These are phyloP conservation scores for Thereva unica DNA, from an alignment of 2,888 invertebrate genomes.

Conservation along the genomic window DNA sequence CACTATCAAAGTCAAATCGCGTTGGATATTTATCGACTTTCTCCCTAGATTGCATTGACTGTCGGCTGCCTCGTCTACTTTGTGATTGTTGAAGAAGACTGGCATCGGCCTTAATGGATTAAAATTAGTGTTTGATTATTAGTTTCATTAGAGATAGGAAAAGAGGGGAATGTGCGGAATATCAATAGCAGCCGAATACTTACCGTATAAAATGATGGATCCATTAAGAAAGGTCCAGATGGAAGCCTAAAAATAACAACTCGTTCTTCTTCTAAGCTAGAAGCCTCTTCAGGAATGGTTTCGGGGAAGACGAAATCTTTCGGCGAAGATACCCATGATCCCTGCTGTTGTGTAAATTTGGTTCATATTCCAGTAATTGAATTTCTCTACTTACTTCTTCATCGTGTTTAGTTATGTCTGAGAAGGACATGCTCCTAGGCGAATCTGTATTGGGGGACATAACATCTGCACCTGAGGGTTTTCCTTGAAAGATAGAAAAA, in stretches of 20 bases:
- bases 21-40: slow-evolving; percentile 51
- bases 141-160: too few relatives aligned
- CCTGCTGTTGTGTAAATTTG: slow-evolving; percentile 54
- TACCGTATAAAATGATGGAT: slow-evolving; percentile 81
- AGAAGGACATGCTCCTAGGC: slow-evolving; percentile 53
- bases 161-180: too few relatives aligned
- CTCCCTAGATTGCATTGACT: slow-evolving; percentile 54
- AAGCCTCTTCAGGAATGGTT: slow-evolving; percentile 91
- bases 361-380: not conserved
- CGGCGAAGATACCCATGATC: slow-evolving; percentile 80
- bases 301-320: slow-evolving; percentile 89
- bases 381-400: slow-evolving; percentile 50
- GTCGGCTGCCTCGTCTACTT: slow-evolving; percentile 56
- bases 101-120: slow-evolving; percentile 68
- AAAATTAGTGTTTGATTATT: not conserved
- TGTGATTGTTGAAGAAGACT: slow-evolving; percentile 70
- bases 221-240: slow-evolving; percentile 73
- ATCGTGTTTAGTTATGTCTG: slow-evolving; percentile 54
- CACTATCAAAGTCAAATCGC: slow-evolving; percentile 57
- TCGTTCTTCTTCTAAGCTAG: slow-evolving; percentile 89
- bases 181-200: not conserved
- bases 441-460: slow-evolving; percentile 56
- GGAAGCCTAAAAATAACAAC: slow-evolving; percentile 87
- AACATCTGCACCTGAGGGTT: slow-evolving; percentile 51
- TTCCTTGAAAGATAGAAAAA: slow-evolving; percentile 46